Evolutionary conservation across 2,113 vertebrate genomes (phyloP), one percentile per base, ranked within the genome.

Genomic region (Piaya cayana): DNA sequence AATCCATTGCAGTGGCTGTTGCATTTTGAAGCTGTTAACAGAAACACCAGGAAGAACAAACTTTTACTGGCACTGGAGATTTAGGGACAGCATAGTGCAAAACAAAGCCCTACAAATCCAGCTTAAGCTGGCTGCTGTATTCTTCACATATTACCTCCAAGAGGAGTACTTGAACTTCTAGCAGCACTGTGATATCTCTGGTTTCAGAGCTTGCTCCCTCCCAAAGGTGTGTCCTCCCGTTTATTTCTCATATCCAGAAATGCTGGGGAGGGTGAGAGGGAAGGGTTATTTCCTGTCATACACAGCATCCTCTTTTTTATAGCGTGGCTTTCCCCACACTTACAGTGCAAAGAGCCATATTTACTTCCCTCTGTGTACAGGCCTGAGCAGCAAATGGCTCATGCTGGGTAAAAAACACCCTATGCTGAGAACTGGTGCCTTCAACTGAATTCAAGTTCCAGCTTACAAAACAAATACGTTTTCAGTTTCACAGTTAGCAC

Each of bases 231-330:
- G 67, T 72, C 58, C 43, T 65, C 32, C 39, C 21, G 0, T 39
- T 89, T 72, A 37, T 10, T 83, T 83, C 85, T 78, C 64, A 86
- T 59, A 94, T 85, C 71, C 84, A 90, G 63, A 77, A 91, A 90
- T 15, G 29, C 56, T 63, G 49, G 87, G 52, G 11, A 18, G 27
- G 32, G 7, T 6, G 17, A 16, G 11, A 53, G 14, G 47, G 37
- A 86, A 78, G 37, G 29, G 89, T 58, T 59, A 91, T 79, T 92
- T 95, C 87, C 90, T 82, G 68, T 23, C 17, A 1, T 29, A 84
- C 22, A 83, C 32, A 90, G 53, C 79, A 93, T 91, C 76, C 77
- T 76, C 50, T 88, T 91, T 87, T 96, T 89, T n/a, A 88, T 13
- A 83, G 79, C 36, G 30, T 12, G 30, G 49, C 22, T 86, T 88